Evolutionary conservation across 2,888 invertebrate species (phyloP).

Genomic region (Ophraella communa): DNA sequence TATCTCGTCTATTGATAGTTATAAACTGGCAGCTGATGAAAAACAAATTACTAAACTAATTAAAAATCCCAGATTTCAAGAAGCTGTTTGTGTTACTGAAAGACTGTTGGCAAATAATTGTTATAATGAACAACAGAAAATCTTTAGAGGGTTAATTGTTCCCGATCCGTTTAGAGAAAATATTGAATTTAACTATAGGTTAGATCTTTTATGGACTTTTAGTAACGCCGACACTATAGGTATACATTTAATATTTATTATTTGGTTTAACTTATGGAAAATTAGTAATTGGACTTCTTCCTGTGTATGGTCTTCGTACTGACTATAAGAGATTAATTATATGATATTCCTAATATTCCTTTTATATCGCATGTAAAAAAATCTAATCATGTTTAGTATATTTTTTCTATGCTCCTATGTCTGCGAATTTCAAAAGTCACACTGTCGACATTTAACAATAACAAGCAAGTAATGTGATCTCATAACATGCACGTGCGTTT

Average conservation of each 20-base stretch:
- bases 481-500: no score
- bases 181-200: constrained; percentile 70
- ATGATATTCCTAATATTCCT: no score
- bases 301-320: background rate
- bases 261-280: background rate
- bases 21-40: constrained; percentile 49
- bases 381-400: no score
- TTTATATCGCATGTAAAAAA: no score
- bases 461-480: no score
- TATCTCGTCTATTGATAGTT: constrained; percentile 45
- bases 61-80: constrained; percentile 61
- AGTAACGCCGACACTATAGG: constrained; percentile 61
- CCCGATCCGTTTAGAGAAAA: constrained; percentile 68
- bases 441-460: no score
- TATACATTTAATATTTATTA: constrained; percentile 32
- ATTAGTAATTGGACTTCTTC: background rate
- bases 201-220: constrained; percentile 74
- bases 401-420: no score
- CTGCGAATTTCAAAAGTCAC: no score
- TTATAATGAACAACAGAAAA: constrained; percentile 71
- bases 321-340: no score
- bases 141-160: constrained; percentile 70
- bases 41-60: constrained; percentile 54
- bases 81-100: constrained; percentile 71
- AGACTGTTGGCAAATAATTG: constrained; percentile 75